Evolutionary conservation across 2,888 invertebrate species (phyloP).

Genomic region (Yponomeuta evonymella): DNA sequence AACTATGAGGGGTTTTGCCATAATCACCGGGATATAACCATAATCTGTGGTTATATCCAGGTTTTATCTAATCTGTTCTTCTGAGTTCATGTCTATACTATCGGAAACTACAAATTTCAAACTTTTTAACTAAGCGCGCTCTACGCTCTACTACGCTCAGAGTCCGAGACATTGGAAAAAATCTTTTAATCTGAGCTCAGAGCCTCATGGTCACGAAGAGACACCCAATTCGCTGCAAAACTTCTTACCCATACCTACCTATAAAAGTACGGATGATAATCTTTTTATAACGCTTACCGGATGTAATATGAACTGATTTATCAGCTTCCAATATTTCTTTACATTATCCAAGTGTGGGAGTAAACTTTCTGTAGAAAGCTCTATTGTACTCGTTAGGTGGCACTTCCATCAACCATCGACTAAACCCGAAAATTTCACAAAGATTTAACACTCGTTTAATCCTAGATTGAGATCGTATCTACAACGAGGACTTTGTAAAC

Average conservation of each 20-base stretch:
- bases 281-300: conserved; percentile 31
- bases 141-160: too few relatives aligned
- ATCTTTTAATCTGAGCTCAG: too few relatives aligned
- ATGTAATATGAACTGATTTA: conserved; percentile 26
- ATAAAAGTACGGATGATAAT: neutral
- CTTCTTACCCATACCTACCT: neutral
- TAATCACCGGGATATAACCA: too few relatives aligned
- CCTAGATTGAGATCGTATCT: conserved; percentile 69
- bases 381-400: conserved; percentile 57
- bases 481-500: conserved; percentile 53
- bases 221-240: too few relatives aligned
- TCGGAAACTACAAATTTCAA: too few relatives aligned
- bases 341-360: conserved; percentile 50
- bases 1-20: too few relatives aligned
- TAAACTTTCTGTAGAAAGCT: conserved; percentile 31
- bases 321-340: conserved; percentile 28
- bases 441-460: conserved; percentile 52
- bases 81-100: too few relatives aligned
- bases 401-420: conserved; percentile 39
- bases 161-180: too few relatives aligned
- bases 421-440: conserved; percentile 52
- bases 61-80: too few relatives aligned
- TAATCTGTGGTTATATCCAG: too few relatives aligned
- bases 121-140: too few relatives aligned
- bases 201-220: too few relatives aligned